Evolutionary conservation across 2,113 vertebrate species (phyloP).

Genomic region (Isurus oxyrinchus): DNA sequence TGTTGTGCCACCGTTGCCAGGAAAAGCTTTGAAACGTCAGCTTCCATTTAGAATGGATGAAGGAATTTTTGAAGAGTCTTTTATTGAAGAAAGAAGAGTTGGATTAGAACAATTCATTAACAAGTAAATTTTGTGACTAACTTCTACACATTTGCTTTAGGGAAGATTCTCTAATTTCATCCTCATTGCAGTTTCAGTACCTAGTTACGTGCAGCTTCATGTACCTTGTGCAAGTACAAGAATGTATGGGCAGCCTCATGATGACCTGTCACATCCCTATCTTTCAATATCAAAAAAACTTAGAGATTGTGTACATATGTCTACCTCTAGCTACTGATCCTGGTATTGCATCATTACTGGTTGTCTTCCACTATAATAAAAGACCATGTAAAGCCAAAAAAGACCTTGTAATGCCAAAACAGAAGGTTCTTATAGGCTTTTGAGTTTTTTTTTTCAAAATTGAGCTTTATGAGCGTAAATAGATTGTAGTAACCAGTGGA

Average conservation of each 20-base stretch:
- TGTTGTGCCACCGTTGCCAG: slow-evolving; percentile 92
- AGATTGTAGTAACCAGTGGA: neutral
- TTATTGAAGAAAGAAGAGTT: slow-evolving; percentile 89
- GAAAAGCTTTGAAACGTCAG: slow-evolving; percentile 95
- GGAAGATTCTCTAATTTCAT: neutral
- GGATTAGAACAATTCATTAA: slow-evolving; percentile 98
- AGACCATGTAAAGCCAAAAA: neutral
- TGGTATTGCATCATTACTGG: neutral
- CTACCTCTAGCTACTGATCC: neutral
- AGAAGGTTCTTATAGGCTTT: neutral
- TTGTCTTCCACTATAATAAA: neutral
- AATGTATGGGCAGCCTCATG: neutral
- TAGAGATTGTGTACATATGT: neutral
- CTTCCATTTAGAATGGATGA: slow-evolving; percentile 92
- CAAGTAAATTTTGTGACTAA: slow-evolving; percentile 65
- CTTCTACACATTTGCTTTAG: neutral
- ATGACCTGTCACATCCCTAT: neutral
- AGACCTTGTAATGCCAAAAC: neutral
- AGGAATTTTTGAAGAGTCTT: slow-evolving; percentile 94
- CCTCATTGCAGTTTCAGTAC: neutral
- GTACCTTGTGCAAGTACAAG: neutral
- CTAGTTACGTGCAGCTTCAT: neutral
- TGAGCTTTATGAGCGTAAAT: neutral
- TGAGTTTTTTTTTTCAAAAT: neutral
- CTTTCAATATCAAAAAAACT: neutral